These are phyloP conservation scores for Xylocampa areola DNA, from an alignment of 2,888 invertebrate species.

Conservation along the genomic window DNA sequence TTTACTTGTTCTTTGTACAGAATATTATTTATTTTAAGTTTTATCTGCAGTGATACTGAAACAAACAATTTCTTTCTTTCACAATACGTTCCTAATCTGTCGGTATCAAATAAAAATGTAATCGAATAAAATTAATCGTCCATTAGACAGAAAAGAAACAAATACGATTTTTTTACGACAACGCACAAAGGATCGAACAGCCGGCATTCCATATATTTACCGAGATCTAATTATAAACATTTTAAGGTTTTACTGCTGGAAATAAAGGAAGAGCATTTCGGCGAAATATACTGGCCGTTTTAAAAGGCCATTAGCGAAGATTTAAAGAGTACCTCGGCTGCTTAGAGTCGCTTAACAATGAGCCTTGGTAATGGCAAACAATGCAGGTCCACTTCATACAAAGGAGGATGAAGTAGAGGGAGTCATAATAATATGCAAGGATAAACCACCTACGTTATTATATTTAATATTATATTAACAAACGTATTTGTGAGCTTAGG, in stretches of 20 bases:
- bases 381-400: slow-evolving; percentile 69
- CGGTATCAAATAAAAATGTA: too few relatives aligned
- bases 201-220: slow-evolving; percentile 59
- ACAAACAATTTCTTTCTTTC: too few relatives aligned
- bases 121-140: too few relatives aligned
- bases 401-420: slow-evolving; percentile 65
- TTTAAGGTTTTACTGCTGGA: slow-evolving; percentile 69
- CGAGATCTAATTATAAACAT: slow-evolving; percentile 72
- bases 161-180: not conserved
- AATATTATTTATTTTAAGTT: too few relatives aligned
- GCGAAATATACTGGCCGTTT: slow-evolving; percentile 80
- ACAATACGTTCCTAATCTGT: too few relatives aligned
- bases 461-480: slow-evolving; percentile 23
- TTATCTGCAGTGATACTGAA: too few relatives aligned
- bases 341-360: slow-evolving; percentile 82
- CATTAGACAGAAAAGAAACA: not conserved
- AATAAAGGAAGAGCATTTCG: slow-evolving; percentile 72
- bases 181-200: slow-evolving; percentile 33
- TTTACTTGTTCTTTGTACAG: too few relatives aligned
- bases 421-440: slow-evolving; percentile 59
- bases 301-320: slow-evolving; percentile 85
- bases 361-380: slow-evolving; percentile 77
- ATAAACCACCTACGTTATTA: slow-evolving; percentile 55
- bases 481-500: slow-evolving; percentile 18
- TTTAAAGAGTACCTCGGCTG: slow-evolving; percentile 81